These are phyloP conservation scores for Samia ricini DNA, from an alignment of 1,140 invertebrate genomes.

Conservation along the genomic window DNA sequence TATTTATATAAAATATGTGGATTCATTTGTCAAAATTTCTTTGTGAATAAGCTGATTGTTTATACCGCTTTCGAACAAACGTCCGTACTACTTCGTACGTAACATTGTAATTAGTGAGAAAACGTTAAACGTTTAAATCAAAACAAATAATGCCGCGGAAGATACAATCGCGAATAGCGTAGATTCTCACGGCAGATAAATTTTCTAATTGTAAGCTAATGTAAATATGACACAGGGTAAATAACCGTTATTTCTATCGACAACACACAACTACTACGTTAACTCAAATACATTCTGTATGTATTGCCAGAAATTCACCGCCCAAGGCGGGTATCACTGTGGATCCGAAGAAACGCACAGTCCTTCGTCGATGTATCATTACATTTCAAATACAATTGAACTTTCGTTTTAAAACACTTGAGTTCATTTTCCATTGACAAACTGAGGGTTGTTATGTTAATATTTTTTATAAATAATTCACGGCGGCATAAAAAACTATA, in stretches of 20 bases:
- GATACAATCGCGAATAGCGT: not conserved
- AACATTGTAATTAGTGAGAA: not conserved
- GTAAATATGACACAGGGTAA: conserved; percentile 8
- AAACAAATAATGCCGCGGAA: not conserved
- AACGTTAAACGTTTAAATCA: not conserved
- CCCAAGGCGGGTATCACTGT: conserved; percentile 60
- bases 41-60: not conserved
- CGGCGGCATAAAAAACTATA: conserved; percentile 45
- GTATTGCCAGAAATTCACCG: conserved; percentile 64
- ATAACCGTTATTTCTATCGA: conserved; percentile 11
- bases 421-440: not conserved
- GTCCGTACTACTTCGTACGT: not conserved
- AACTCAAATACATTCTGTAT: conserved; percentile 58
- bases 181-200: conserved; percentile 1
- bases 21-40: no score
- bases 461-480: conserved; percentile 5
- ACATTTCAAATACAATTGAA: not conserved
- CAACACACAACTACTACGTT: conserved; percentile 40
- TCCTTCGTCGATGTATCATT: conserved; percentile 3
- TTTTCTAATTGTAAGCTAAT: conserved; percentile 6
- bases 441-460: not conserved
- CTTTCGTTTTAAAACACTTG: not conserved
- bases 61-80: not conserved
- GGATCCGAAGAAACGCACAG: conserved; percentile 40
- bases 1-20: no score